Evolutionary conservation across 2,797 vertebrate species (phyloP), one percentile per base, ranked within the genome.

Genomic region (Dendrocincla fuliginosa): DNA sequence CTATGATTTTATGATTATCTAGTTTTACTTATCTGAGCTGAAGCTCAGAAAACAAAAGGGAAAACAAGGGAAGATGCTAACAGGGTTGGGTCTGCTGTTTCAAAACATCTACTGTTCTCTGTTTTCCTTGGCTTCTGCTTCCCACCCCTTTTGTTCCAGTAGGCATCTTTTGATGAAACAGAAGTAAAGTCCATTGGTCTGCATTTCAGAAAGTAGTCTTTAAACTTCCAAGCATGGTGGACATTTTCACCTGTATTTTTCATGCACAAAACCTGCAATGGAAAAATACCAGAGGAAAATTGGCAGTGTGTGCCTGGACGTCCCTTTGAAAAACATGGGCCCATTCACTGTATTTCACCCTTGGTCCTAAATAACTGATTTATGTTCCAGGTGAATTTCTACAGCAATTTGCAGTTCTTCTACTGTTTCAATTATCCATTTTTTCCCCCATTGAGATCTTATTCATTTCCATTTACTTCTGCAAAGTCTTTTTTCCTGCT

Each of bases 401-500:
- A 47, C 88, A 90, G 90, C 87, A 91, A 94, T 95, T 87, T 95
- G n/a, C 93, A 94, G 76, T 90, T 90, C 90, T 94, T 86, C 89
- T 93, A 81, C 87, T 92, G 87, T 81, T 89, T 80, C 88, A 88
- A 77, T 95, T 96, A 94, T 79, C 89, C 63, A 80, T 97, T 96
- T 96, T 56, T 96, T 2, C 87, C 46, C 64, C 83, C 92, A 76
- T 93, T 97, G 96, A 87, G 61, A 89, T 94, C 65, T 88, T 91
- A 73, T 32, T 97, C 52, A 95, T 96, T 95, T 96, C 93, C 86
- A 95, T 96, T 96, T 93, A 87, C 84, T 92, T 95, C 90, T 95
- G 88, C 71, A 92, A 89, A 93, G 68, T 61, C 89, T 80, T 85
- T 92, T 89, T 92, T 93, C 79, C 86, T 86, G 65, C 57, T 95